Percentiles rank a stretch among this genome's conserved stretches.
These are phyloP conservation scores for Megaceryle maxima DNA, from an alignment of 2,113 vertebrate species.

Conservation along the genomic window DNA sequence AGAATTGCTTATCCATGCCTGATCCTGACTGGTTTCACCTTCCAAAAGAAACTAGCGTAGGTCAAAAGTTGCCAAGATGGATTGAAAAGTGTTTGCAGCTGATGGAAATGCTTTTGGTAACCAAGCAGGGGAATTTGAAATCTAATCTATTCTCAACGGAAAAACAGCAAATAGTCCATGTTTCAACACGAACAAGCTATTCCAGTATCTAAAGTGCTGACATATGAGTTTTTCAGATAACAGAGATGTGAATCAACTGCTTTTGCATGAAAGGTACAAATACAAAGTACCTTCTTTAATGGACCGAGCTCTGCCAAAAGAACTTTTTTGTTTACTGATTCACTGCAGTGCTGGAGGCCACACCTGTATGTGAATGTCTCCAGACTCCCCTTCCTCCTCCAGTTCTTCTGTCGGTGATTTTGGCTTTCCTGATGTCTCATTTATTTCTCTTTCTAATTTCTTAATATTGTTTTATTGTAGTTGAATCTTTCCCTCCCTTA, in stretches of 20 bases:
- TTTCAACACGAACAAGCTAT: slow-evolving; percentile 21
- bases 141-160: slow-evolving; percentile 48
- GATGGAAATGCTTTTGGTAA: slow-evolving; percentile 65
- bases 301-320: not conserved
- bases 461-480: not conserved
- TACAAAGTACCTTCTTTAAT: not conserved
- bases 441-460: not conserved
- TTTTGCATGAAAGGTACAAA: not conserved
- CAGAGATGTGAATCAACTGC: not conserved
- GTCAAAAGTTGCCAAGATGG: slow-evolving; percentile 67
- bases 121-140: slow-evolving; percentile 57
- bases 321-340: not conserved
- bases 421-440: not conserved
- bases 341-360: not conserved
- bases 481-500: not conserved
- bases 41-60: slow-evolving; percentile 70
- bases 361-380: not conserved
- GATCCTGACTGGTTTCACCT: slow-evolving; percentile 63
- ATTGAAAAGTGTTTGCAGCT: slow-evolving; percentile 73
- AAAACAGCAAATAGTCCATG: slow-evolving; percentile 18
- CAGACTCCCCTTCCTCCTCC: not conserved
- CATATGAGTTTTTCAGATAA: not conserved
- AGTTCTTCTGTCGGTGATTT: not conserved
- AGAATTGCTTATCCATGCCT: slow-evolving; percentile 66
- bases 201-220: slow-evolving; percentile 19